phyloP scores from a whole-genome alignment of 2,797 vertebrate genomes.

The Phylloscopus collybita region DNA sequence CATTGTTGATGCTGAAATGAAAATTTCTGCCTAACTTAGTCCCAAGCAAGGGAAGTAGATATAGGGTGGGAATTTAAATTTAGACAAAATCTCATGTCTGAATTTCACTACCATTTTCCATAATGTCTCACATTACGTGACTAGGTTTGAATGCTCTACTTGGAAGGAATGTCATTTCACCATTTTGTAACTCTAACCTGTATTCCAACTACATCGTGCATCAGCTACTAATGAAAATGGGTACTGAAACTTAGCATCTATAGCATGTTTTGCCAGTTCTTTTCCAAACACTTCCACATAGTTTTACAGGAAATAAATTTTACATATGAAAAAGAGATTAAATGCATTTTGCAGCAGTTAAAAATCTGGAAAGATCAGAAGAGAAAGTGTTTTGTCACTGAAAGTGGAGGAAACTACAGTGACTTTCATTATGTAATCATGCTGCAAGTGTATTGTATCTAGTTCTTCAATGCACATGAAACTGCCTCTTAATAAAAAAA shows the following conservation, averaged over 20 bases:
- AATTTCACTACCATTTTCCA: not conserved
- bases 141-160: not conserved
- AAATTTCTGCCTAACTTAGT: not conserved
- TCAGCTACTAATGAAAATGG: not conserved
- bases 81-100: not conserved
- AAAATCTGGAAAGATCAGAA: not conserved
- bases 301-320: not conserved
- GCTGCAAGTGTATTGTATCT: fast-evolving
- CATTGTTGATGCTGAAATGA: not conserved
- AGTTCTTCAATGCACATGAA: not conserved
- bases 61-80: not conserved
- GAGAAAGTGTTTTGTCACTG: not conserved
- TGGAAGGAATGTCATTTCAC: not conserved
- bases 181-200: not conserved
- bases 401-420: not conserved
- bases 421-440: not conserved
- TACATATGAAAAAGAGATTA: not conserved
- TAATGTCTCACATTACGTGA: not conserved
- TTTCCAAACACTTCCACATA: not conserved
- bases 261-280: not conserved
- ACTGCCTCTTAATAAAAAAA: not conserved
- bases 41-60: not conserved
- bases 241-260: not conserved
- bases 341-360: not conserved
- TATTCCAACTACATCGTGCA: not conserved